phyloP scores from a whole-genome alignment of 2,113 vertebrate species.

The Scophthalmus maximus region DNA sequence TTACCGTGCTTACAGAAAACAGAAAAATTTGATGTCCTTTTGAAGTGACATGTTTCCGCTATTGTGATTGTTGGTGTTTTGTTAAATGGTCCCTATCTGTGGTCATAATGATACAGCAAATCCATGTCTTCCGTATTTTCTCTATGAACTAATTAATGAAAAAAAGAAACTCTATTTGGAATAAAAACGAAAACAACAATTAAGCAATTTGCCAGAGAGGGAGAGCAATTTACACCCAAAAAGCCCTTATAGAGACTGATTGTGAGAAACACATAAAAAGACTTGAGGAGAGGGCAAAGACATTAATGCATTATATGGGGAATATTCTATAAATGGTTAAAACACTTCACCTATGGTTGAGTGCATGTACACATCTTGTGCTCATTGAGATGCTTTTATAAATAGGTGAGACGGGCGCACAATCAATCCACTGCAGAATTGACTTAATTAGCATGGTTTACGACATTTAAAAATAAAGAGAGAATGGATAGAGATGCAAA shows the following conservation, averaged over 20 bases:
- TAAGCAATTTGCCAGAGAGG: neutral
- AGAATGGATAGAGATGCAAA: too few relatives aligned
- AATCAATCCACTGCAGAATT: slow-evolving; percentile 26
- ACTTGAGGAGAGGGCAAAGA: slow-evolving; percentile 4
- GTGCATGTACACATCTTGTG: neutral
- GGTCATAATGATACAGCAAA: neutral
- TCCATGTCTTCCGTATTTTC: too few relatives aligned
- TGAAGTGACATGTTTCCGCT: neutral
- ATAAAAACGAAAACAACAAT: neutral
- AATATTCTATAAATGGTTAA: neutral
- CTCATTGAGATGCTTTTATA: slow-evolving; percentile 7
- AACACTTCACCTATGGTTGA: neutral
- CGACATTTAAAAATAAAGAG: neutral
- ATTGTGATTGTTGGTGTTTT: neutral
- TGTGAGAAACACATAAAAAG: neutral
- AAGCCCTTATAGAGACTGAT: neutral
- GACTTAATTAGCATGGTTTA: slow-evolving; percentile 31
- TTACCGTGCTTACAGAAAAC: neutral
- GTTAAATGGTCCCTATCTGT: slow-evolving; percentile 6
- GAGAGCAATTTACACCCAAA: neutral
- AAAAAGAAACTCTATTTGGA: neutral
- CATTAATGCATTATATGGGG: too few relatives aligned
- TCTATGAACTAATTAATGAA: neutral
- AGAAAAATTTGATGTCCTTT: neutral
- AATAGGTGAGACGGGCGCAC: slow-evolving; percentile 17